These are phyloP conservation scores for Caranx melampygus DNA, from an alignment of 2,113 vertebrate genomes.

Conservation along the genomic window DNA sequence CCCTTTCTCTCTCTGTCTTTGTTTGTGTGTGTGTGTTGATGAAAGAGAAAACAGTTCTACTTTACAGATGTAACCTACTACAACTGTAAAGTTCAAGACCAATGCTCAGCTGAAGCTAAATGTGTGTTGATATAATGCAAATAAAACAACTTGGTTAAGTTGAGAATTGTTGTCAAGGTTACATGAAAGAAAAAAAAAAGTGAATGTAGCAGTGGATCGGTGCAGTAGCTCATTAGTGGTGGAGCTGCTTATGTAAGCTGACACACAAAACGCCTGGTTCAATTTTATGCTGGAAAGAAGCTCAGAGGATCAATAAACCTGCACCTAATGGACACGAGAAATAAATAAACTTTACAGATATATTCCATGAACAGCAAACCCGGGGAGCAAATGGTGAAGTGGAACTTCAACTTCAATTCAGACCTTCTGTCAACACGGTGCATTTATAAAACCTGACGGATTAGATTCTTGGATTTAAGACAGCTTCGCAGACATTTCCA, in stretches of 20 bases:
- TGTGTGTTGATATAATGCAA: neutral
- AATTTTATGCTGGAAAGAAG: slow-evolving; percentile 51
- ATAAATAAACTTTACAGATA: slow-evolving; percentile 23
- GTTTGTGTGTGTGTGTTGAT: slow-evolving; percentile 24
- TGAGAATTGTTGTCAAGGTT: slow-evolving; percentile 17
- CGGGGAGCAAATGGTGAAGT: slow-evolving; percentile 8
- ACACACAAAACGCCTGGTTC: slow-evolving; percentile 37
- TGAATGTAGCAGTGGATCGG: slow-evolving; percentile 13
- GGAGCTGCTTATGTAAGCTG: slow-evolving; percentile 42
- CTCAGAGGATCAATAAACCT: slow-evolving; percentile 60
- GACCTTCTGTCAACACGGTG: neutral
- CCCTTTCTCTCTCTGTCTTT: neutral
- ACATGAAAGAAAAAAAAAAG: slow-evolving; percentile 2
- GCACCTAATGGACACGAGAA: slow-evolving; percentile 41
- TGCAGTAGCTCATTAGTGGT: slow-evolving; percentile 58
- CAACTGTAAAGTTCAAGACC: neutral
- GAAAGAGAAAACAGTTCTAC: neutral
- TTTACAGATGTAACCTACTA: neutral
- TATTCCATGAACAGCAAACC: slow-evolving; percentile 8
- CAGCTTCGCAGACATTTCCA: slow-evolving; percentile 18
- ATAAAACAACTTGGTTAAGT: neutral
- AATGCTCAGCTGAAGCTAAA: neutral
- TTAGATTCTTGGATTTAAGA: slow-evolving; percentile 16
- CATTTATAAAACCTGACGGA: slow-evolving; percentile 14
- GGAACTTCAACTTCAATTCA: neutral